A percentile compares a stretch with the other conserved stretches of the same genome.
Conservation (phyloP, 1,140 invertebrate genomes). For the Stegodyphus mimosarum region DNA sequence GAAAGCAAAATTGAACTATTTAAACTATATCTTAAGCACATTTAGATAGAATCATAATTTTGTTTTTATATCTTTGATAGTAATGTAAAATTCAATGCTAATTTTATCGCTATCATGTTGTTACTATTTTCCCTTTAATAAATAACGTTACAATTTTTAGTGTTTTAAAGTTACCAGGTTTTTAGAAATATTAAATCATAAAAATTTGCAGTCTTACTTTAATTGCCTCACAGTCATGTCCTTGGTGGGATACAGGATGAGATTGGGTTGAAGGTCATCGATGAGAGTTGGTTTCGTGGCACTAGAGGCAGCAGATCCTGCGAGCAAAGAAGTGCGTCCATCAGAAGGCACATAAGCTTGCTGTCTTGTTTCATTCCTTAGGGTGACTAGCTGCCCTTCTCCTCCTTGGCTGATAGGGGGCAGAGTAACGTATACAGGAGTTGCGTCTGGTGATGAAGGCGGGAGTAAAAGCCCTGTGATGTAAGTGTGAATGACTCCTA, state of each 20-base stretch:
- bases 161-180: too few relatives aligned
- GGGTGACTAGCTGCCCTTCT: constrained; percentile 31
- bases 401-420: constrained; percentile 45
- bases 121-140: too few relatives aligned
- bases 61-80: too few relatives aligned
- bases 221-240: constrained; percentile 37
- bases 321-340: not conserved
- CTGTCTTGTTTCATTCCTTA: not conserved
- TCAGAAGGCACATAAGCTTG: constrained; percentile 15
- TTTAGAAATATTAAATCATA: too few relatives aligned
- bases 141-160: too few relatives aligned
- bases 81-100: too few relatives aligned
- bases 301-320: constrained; percentile 1
- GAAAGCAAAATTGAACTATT: too few relatives aligned
- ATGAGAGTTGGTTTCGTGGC: constrained; percentile 3
- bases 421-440: constrained; percentile 48
- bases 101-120: too few relatives aligned
- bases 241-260: constrained; percentile 51
- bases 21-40: too few relatives aligned
- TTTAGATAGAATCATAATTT: too few relatives aligned
- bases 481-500: constrained; percentile 63
- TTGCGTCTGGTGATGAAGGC: not conserved
- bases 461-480: constrained; percentile 60
- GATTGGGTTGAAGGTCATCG: constrained; percentile 26
- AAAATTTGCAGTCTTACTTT: constrained; percentile 11